Evolutionary conservation across 2,797 vertebrate species (phyloP), one percentile per base, ranked within the genome.

Genomic region (Fundulus diaphanus): DNA sequence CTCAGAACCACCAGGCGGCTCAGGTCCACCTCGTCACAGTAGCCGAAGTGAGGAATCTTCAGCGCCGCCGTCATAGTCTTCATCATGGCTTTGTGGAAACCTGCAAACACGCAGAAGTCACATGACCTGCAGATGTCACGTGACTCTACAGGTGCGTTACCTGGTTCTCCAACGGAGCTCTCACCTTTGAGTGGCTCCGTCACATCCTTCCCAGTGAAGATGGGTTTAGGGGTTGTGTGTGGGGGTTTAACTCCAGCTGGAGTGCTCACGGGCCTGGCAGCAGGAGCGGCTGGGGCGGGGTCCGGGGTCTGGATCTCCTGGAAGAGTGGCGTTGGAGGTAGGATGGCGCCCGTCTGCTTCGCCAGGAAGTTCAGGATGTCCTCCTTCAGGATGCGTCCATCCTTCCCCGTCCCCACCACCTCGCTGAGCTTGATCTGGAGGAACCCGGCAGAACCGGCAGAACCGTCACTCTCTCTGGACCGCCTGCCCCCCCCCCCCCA

Each of bases 311-410:
- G 88, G 72, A 97, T 96, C 90, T 98, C 97, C 71, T 96, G 94
- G 85, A 97, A 95, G 0, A 95, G 96, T 0, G 95, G 96, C 11
- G 96, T 94, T 0, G 96, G 97, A 81, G 98, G 97, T 54, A 99
- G 84, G 89, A 99, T 99, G 82, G 98, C 97, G 57, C 98, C 98
- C 0, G 98, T 99, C 90, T 99, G 98, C 81, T 95, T 97, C 9
- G 97, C 96, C 92, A 99, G 89, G 82, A 96, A 99, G 94, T 96
- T 97, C 51, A 99, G 94, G 88, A 99, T 99, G 92, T 99, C 98
- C 90, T 99, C 98, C 93, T 99, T 99, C 70, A 99, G 96, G 87
- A 99, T 98, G 46, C 98, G 96, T 18, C 97, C 96, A 46, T 99
- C 97, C 84, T 91, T 97, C 13, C 98, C 98, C 0, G 96, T 96